Conservation (phyloP, 2,113 vertebrate genomes). For the Scortum barcoo region DNA sequence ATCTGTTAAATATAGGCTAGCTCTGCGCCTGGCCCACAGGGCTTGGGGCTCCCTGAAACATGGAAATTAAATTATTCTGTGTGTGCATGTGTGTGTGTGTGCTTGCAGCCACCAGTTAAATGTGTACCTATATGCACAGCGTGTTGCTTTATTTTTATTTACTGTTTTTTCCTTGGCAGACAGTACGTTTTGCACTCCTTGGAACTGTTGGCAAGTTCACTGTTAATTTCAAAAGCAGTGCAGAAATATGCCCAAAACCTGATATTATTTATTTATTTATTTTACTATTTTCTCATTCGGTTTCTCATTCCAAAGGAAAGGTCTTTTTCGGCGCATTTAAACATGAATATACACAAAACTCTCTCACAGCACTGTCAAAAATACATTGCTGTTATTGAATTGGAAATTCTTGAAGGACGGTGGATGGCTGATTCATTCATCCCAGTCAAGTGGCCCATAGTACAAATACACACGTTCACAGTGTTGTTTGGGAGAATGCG, state of each 20-base stretch:
- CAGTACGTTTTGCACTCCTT: slow-evolving; percentile 10
- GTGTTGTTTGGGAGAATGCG: slow-evolving; percentile 2
- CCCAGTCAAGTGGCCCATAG: neutral
- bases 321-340: neutral
- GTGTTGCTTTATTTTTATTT: slow-evolving; percentile 38
- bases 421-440: slow-evolving; percentile 14
- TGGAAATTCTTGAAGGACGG: slow-evolving; percentile 3
- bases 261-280: neutral
- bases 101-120: slow-evolving; percentile 46
- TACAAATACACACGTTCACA: slow-evolving; percentile 22
- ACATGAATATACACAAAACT: neutral
- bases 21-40: slow-evolving; percentile 68
- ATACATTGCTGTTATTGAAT: neutral
- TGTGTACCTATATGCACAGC: slow-evolving; percentile 19
- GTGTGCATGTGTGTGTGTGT: slow-evolving; percentile 39
- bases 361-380: neutral
- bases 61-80: slow-evolving; percentile 80
- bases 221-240: slow-evolving; percentile 15
- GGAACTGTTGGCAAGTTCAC: slow-evolving; percentile 19
- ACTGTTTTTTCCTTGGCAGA: slow-evolving; percentile 1
- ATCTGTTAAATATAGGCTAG: slow-evolving; percentile 84
- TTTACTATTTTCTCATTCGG: neutral
- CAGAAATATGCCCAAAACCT: neutral
- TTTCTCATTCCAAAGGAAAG: slow-evolving; percentile 1
- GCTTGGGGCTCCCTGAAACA: slow-evolving; percentile 76